Conservation (phyloP, 2,797 vertebrate species). For the Acipenser transmontanus region DNA sequence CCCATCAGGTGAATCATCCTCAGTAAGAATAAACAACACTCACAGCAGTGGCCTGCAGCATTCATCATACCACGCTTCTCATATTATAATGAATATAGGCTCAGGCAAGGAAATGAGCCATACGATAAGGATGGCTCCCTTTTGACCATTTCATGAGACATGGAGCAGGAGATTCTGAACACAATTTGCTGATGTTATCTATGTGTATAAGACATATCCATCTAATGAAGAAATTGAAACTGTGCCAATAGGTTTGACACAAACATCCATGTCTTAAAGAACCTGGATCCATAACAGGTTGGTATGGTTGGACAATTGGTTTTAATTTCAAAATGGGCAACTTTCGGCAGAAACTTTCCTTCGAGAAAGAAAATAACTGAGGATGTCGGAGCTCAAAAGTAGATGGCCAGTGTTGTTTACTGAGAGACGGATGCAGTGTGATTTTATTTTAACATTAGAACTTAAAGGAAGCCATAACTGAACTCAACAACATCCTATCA, state of each 20-base stretch:
- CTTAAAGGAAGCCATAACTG: neutral
- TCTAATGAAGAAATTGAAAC: too few relatives aligned
- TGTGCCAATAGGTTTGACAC: too few relatives aligned
- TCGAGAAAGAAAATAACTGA: slow-evolving; percentile 21
- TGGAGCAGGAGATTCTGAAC: slow-evolving; percentile 4
- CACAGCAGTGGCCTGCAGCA: slow-evolving; percentile 3
- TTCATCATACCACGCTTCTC: slow-evolving; percentile 9
- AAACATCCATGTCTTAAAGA: too few relatives aligned
- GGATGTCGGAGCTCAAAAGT: slow-evolving; percentile 13
- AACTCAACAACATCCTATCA: too few relatives aligned
- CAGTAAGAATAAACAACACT: too few relatives aligned
- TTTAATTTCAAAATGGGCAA: slow-evolving; percentile 21
- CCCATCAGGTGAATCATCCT: neutral
- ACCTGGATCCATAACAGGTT: neutral
- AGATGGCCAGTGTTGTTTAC: slow-evolving; percentile 9
- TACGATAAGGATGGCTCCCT: neutral
- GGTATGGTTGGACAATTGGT: slow-evolving; percentile 21
- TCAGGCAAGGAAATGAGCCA: slow-evolving; percentile 1
- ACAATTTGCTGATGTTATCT: slow-evolving; percentile 1
- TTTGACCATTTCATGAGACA: neutral
- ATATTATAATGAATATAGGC: neutral
- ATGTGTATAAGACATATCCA: neutral
- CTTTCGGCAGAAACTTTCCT: slow-evolving; percentile 17
- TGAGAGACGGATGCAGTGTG: slow-evolving; percentile 5
- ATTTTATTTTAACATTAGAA: neutral